Percentiles rank a stretch among this genome's conserved stretches.
phyloP scores from a whole-genome alignment of 2,113 vertebrate species.

The Podarcis raffonei region DNA sequence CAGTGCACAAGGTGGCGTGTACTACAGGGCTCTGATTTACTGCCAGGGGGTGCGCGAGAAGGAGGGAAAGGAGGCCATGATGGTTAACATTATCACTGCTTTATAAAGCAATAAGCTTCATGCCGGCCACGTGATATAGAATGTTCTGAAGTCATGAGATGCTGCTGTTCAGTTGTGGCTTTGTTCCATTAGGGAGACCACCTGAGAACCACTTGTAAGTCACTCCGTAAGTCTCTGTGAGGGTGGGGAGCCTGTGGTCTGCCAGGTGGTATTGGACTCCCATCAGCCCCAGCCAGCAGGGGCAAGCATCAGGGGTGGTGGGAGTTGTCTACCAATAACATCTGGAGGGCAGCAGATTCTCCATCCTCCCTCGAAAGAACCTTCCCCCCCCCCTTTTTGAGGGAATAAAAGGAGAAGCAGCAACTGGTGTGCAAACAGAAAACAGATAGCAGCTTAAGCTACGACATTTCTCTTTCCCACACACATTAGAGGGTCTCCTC shows the following conservation, averaged over 20 bases:
- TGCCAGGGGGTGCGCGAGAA: constrained; percentile 19
- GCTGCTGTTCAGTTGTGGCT: not conserved
- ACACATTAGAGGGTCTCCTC: not conserved
- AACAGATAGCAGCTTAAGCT: not conserved
- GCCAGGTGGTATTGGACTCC: not conserved
- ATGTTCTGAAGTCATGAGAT: not conserved
- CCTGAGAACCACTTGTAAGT: not conserved
- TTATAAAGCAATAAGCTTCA: constrained; percentile 10
- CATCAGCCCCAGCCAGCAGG: not conserved
- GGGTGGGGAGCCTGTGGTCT: not conserved
- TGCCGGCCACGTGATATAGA: not conserved
- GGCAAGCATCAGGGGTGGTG: not conserved
- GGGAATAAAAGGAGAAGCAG: not conserved
- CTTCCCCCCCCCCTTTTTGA: not conserved
- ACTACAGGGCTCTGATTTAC: constrained; percentile 44
- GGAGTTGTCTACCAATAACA: not conserved
- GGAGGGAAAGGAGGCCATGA: not conserved
- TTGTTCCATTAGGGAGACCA: not conserved
- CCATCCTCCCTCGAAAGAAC: not conserved
- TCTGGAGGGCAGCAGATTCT: not conserved
- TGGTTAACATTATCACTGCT: not conserved
- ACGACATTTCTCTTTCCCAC: not conserved
- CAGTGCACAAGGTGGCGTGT: not conserved
- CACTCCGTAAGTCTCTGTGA: too few species aligned
- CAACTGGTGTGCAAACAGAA: not conserved